Evolutionary conservation across 2,797 vertebrate genomes (phyloP).

Genomic region (Siniperca scherzeri): DNA sequence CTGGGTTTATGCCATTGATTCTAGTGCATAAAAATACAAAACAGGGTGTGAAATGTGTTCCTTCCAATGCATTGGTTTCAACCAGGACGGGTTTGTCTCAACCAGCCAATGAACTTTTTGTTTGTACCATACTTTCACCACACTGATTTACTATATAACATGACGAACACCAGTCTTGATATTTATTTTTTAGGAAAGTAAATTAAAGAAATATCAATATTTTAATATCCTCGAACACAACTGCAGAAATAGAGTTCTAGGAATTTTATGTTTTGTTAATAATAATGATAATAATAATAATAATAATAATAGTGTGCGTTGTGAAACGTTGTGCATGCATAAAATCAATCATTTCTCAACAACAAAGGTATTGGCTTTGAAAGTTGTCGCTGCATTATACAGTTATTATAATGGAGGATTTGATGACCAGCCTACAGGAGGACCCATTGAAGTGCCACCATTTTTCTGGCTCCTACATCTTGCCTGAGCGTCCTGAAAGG

Average conservation of each 20-base stretch:
- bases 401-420: slow-evolving; percentile 14
- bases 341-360: neutral
- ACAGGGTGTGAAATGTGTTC: neutral
- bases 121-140: neutral
- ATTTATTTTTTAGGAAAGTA: neutral
- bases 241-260: neutral
- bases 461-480: slow-evolving; percentile 31
- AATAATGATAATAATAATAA: too few relatives aligned
- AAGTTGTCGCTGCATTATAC: slow-evolving; percentile 5
- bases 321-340: neutral
- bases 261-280: neutral
- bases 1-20: neutral
- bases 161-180: neutral
- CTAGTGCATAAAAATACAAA: neutral
- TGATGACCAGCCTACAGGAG: slow-evolving; percentile 6
- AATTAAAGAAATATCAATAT: neutral
- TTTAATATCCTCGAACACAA: neutral
- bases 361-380: slow-evolving; percentile 25
- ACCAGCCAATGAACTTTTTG: neutral
- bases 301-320: neutral
- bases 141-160: neutral
- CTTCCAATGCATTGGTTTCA: neutral
- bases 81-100: neutral
- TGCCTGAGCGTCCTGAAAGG: slow-evolving; percentile 24
- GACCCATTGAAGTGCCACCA: slow-evolving; percentile 4